These are phyloP conservation scores for Tenthredo livida DNA, from an alignment of 2,888 invertebrate species.

Conservation along the genomic window DNA sequence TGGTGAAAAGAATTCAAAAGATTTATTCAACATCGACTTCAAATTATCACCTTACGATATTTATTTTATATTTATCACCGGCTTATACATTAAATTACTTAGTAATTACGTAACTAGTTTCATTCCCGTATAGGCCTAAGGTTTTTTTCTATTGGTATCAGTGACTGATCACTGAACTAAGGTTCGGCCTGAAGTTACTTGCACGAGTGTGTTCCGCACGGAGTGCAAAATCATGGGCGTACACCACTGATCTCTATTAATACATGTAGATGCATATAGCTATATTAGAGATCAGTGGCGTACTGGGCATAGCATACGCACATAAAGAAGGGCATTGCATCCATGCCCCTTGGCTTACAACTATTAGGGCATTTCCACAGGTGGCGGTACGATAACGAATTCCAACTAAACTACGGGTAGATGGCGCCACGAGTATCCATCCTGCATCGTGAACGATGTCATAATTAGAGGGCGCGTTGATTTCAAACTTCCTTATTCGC, in stretches of 20 bases:
- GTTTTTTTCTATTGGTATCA: constrained; percentile 39
- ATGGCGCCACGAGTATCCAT: not conserved
- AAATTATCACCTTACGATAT: not conserved
- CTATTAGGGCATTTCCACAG: not conserved
- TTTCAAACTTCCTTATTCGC: not conserved
- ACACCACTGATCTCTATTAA: constrained; percentile 14
- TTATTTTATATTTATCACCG: constrained; percentile 27
- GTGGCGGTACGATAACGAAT: not conserved
- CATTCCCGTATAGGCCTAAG: not conserved
- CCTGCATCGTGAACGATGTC: not conserved
- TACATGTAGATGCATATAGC: not conserved
- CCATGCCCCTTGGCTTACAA: not conserved
- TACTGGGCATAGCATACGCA: not conserved
- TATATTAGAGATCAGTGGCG: not conserved
- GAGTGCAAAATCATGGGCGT: constrained; percentile 49
- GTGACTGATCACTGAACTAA: constrained; percentile 5
- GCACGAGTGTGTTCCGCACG: constrained; percentile 4
- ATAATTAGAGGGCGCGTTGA: not conserved
- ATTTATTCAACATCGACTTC: not conserved
- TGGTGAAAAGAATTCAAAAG: not conserved
- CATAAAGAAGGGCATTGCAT: not conserved
- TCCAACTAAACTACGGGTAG: not conserved
- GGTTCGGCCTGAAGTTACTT: constrained; percentile 31
- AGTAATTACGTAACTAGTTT: constrained; percentile 49
- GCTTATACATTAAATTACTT: constrained; percentile 2